Evolutionary conservation across 2,888 invertebrate species (phyloP), one percentile per base, ranked within the genome.

Genomic region (Yponomeuta plumbellus): DNA sequence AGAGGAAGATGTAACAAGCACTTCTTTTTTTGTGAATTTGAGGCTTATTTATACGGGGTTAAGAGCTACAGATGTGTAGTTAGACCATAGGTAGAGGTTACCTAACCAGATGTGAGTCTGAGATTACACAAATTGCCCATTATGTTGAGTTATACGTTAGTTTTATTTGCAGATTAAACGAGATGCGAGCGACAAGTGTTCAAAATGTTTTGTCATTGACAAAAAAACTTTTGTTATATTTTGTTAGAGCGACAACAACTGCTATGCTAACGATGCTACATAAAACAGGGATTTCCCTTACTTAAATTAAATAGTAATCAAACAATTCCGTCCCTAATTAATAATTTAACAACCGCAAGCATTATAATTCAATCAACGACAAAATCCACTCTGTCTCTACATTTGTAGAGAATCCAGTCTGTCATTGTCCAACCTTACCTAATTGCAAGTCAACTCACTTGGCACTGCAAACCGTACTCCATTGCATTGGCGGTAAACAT

Each of bases 81-180:
- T 52, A 17, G 17, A 17, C 44, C 13, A 17, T 17, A 17, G 17
- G 2, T 52, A 13, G 17, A 52, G 1, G 4, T 13, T 52, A 13
- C 44, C 79, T 80, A 72, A 72, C 69, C 66, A 78, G 88, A 88
- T 88, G 79, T 78, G 80, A 80, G 75, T 69, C 65, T 62, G 62
- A 77, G 88, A 88, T 88, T 80, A 76, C 70, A 74, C 74, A 80
- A 84, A 84, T 81, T 76, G 79, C 76, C 82, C 81, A 85, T 86
- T 85, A 82, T 70, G 71, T 71, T 74, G 70, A 73, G 40, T 75
- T 75, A 75, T 73, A 68, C 52, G 63, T 23, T 40, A 44, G 13
- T 61, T 62, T 67, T 66, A 40, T 40, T 20, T 44, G 11, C 21
- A 40, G 17, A 22, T 40, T 20, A n/a, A 26, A 61, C 61, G 22